Conservation (phyloP, 2,797 vertebrate genomes). For the Numenius phaeopus region DNA sequence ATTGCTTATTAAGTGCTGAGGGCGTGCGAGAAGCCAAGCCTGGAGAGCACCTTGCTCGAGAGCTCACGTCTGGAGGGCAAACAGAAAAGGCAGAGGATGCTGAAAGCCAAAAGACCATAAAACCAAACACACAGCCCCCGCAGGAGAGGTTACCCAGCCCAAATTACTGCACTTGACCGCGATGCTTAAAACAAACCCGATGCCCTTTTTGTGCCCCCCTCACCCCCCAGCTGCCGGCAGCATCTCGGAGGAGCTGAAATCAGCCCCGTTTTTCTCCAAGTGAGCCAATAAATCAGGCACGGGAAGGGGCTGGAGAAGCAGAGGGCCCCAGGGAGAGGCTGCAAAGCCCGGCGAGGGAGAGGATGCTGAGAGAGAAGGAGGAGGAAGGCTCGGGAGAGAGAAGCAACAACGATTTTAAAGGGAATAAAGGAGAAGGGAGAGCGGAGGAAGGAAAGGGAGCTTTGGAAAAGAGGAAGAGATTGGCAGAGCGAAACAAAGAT, state of each 20-base stretch:
- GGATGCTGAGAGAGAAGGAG: background rate
- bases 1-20: background rate
- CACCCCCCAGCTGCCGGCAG: background rate
- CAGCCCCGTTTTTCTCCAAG: background rate
- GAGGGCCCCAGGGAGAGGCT: slow-evolving; percentile 20
- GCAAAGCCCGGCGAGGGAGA: background rate
- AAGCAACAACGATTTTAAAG: background rate
- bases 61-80: background rate
- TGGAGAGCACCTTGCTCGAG: background rate
- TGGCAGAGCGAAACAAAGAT: slow-evolving; percentile 44
- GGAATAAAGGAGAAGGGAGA: background rate
- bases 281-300: slow-evolving; percentile 38
- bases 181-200: background rate
- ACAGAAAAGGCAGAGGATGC: background rate
- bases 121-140: background rate
- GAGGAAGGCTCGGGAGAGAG: background rate
- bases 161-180: background rate
- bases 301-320: background rate
- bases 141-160: background rate
- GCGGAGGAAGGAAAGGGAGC: background rate
- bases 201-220: background rate
- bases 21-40: background rate
- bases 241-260: background rate
- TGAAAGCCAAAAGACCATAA: background rate
- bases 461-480: slow-evolving; percentile 37